These are phyloP conservation scores for Chloebia gouldiae DNA, from an alignment of 2,113 vertebrate species.

Conservation along the genomic window DNA sequence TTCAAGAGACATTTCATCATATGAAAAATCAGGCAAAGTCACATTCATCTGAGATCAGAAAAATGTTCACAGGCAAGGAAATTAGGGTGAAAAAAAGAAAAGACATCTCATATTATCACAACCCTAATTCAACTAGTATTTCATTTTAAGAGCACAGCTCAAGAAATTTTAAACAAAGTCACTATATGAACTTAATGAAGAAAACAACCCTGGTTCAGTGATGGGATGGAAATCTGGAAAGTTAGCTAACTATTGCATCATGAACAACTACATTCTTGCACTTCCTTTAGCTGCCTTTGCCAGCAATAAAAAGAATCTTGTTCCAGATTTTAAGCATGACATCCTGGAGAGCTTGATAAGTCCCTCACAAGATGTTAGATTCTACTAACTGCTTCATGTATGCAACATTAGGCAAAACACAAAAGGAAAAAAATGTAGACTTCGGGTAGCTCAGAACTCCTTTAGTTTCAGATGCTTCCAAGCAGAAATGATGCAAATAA, in stretches of 20 bases:
- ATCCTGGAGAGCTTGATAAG: background rate
- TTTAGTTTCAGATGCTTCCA: background rate
- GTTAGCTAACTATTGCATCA: slow-evolving; percentile 3
- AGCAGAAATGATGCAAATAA: slow-evolving; percentile 16
- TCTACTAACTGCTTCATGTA: slow-evolving; percentile 8
- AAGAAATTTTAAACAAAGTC: background rate
- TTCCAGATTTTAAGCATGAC: slow-evolving; percentile 56
- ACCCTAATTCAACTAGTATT: background rate
- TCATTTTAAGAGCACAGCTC: background rate
- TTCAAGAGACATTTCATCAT: background rate
- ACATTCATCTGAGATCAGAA: background rate
- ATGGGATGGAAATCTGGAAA: slow-evolving; percentile 25
- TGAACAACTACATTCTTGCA: slow-evolving; percentile 23
- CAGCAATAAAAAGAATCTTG: slow-evolving; percentile 62
- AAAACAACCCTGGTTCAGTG: background rate
- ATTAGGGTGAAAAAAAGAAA: background rate
- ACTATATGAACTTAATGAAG: background rate
- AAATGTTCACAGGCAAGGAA: background rate
- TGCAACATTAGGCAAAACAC: slow-evolving; percentile 30
- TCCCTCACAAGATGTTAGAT: background rate
- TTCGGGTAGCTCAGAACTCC: background rate
- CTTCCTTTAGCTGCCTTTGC: slow-evolving; percentile 33
- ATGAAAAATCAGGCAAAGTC: background rate
- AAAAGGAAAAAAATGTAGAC: background rate
- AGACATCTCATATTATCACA: background rate